Percentiles rank a stretch among this genome's conserved stretches.
These are phyloP conservation scores for Epirrita christyi DNA, from an alignment of 2,888 invertebrate genomes.

Conservation along the genomic window DNA sequence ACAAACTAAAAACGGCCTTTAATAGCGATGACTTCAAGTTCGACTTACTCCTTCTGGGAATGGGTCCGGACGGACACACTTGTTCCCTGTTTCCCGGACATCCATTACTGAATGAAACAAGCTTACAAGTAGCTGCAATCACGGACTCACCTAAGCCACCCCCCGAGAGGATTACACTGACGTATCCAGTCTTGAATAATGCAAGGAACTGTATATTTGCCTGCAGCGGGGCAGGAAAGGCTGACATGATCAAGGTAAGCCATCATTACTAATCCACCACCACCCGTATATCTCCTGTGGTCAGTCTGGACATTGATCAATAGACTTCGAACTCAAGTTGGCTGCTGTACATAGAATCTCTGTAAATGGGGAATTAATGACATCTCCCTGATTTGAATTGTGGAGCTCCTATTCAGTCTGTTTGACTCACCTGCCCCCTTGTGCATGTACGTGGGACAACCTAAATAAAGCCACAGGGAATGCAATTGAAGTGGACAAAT, in stretches of 20 bases:
- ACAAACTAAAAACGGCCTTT: slow-evolving; percentile 87
- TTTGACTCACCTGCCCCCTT: too few species aligned
- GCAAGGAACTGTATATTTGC: slow-evolving; percentile 94
- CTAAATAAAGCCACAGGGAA: too few species aligned
- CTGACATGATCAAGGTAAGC: slow-evolving; percentile 93
- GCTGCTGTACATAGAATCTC: too few species aligned
- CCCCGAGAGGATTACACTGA: slow-evolving; percentile 94
- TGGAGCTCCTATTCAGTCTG: too few species aligned
- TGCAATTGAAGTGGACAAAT: too few species aligned
- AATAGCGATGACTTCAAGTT: slow-evolving; percentile 85
- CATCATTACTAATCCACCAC: background rate
- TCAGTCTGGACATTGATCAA: background rate
- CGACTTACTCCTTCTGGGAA: slow-evolving; percentile 95
- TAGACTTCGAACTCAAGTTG: too few species aligned
- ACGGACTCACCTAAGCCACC: slow-evolving; percentile 99
- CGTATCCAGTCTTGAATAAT: slow-evolving; percentile 95
- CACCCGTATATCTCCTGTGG: too few species aligned
- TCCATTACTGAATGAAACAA: slow-evolving; percentile 84
- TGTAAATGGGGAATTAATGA: too few species aligned
- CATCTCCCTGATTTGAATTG: too few species aligned
- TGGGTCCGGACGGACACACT: slow-evolving; percentile 99
- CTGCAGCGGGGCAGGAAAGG: slow-evolving; percentile 93
- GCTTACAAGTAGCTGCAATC: slow-evolving; percentile 91
- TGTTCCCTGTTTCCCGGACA: slow-evolving; percentile 97
- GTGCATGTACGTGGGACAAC: too few species aligned